Base-by-base conservation (phyloP, 2,888 invertebrate species). In the Nomada fucata region DNA sequence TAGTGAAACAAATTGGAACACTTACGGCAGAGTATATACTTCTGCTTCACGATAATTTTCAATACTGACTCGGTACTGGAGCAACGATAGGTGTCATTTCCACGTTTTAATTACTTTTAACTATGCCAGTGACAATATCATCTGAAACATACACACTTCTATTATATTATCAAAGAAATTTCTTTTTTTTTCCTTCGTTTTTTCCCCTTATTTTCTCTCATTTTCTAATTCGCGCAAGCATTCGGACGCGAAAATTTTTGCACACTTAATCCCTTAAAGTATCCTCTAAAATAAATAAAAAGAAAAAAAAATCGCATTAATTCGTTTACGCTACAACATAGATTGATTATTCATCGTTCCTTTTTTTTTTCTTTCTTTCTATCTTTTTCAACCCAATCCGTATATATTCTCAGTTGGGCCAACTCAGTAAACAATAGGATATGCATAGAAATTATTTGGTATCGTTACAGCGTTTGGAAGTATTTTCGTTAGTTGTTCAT, bases 361-460 rank as follows among this genome's bases (percentile, higher is more conserved):
- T 47, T 10, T 47, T 29, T 7, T 29, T 1, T 5, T 36, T 36
- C 7, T 36, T 7, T 36, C 36, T 7, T 36, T 36, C 36, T 7
- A 36, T 36, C 36, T 36, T 36, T 15, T 47, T 47, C 47, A 67
- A 74, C 76, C 73, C 69, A 65, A 68, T 74, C n/a, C 26, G 23
- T 26, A 36, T 26, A 36, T 44, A 67, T 72, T 53, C 44, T 20
- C 20, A 36, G 65, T 73, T 65, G 61, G 60, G 73, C 55, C n/a
- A 50, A 74, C 60, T 80, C 42, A 20, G 57, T 81, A 70, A 85
- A 85, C 79, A 47, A 59, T 76, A 79, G 67, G 74, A 78, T 80
- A 79, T 81, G 75, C 65, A 77, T 79, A 84, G 71, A 84, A 84
- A 85, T 85, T 76, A 85, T 85, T 85, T 85, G 84, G 84, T 85